Base-by-base conservation (phyloP, 2,888 invertebrate species). In the Netelia melanura region DNA sequence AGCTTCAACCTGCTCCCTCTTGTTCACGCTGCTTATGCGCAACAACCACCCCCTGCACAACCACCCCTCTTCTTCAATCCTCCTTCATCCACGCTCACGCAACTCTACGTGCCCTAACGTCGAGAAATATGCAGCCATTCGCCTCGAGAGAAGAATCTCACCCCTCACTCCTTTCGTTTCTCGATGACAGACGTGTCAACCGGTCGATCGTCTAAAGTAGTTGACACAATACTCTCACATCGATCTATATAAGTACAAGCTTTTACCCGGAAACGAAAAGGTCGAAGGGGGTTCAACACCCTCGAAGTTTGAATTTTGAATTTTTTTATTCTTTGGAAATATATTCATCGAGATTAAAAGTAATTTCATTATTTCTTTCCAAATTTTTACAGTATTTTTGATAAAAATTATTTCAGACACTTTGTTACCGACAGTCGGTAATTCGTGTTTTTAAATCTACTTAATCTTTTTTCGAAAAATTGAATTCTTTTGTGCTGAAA, bases 21-120 rank as follows among this genome's bases (percentile, higher is more conserved):
- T 82, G 74, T 75, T 81, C 52, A 64, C 30, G 68, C 52, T 77
- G 77, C 84, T 81, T 64, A 81, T 72, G 72, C 62, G 68, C 54
- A 68, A 78, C 77, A 67, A 84, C 25, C 44, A 71, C 52, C 68
- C 70, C n/a, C 58, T 14, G 23, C 43, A 62, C 64, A 2, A 30
- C 30, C 30, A 21, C 21, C 1, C 21, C 21, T 21, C 21, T 21
- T 21, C 30, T 30, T 56, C 44, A 17, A 56, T 52, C 25, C 64
- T 48, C 48, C 48, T 48, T 10, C 48, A 48, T 10, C 3, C 11
- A 9, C 14, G 48, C 48, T 48, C 48, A 38, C 38, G 38, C 38
- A 38, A 6, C 38, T 38, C 38, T 38, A 38, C 6, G 38, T 38
- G 56, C 14, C 23, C 61, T 25, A 52, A 81, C 75, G 43, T 76